phyloP scores from a whole-genome alignment of 2,113 vertebrate species.

The Prietella phreatophila region DNA sequence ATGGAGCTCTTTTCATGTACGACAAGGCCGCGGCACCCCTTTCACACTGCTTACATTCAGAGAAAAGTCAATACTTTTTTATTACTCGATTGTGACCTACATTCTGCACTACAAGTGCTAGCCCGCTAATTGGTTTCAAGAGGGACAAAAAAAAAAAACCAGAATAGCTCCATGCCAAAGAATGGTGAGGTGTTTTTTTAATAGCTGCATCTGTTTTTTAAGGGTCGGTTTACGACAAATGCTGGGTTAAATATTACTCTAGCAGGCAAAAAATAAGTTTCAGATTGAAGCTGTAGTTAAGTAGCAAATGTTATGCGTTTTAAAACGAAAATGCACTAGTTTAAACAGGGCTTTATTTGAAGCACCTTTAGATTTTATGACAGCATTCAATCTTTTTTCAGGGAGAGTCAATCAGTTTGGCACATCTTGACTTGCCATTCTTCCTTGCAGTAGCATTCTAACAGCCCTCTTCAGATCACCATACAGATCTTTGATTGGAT shows the following conservation, averaged over 20 bases:
- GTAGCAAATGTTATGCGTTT: neutral
- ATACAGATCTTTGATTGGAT: too few species aligned
- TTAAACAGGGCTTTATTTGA: too few species aligned
- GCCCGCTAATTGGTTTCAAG: constrained; percentile 85
- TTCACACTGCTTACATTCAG: constrained; percentile 86
- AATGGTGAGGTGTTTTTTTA: constrained; percentile 76
- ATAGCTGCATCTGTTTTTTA: constrained; percentile 55
- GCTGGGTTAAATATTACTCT: constrained; percentile 65
- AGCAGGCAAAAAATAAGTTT: constrained; percentile 15
- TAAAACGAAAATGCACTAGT: too few species aligned
- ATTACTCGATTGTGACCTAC: constrained; percentile 88
- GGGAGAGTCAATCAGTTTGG: too few species aligned
- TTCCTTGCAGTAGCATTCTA: too few species aligned
- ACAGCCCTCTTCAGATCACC: too few species aligned
- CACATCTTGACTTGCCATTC: too few species aligned
- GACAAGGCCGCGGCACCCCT: constrained; percentile 85
- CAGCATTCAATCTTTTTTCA: too few species aligned
- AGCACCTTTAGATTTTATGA: too few species aligned
- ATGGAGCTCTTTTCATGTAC: constrained; percentile 86
- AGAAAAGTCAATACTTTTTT: constrained; percentile 92
- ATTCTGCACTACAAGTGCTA: constrained; percentile 85
- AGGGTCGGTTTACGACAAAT: constrained; percentile 68
- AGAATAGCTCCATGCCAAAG: constrained; percentile 83
- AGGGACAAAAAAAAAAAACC: constrained; percentile 44
- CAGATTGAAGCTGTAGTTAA: constrained; percentile 29